Evolutionary conservation across 2,113 vertebrate species (phyloP), one percentile per base, ranked within the genome.

Genomic region (Thamnaconus septentrionalis): DNA sequence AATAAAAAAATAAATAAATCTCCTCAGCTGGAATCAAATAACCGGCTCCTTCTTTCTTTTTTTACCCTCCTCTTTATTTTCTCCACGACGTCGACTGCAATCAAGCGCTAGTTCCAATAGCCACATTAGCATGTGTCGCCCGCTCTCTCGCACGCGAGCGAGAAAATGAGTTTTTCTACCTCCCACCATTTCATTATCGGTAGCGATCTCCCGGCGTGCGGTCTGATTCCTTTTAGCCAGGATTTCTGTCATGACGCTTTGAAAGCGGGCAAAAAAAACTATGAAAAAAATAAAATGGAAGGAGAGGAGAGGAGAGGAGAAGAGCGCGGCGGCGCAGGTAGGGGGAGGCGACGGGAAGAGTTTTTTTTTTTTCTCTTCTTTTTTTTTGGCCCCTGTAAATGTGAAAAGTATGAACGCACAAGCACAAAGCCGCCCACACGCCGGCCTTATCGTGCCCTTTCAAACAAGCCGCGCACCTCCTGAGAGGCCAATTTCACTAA

Each of bases 161-260:
- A 80, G 84, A 86, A 88, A 89, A 88, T 90, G 54, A 86, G 76
- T 81, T 84, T 87, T 78, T 85, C 84, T 88, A 79, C 87, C 85
- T 87, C 85, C 86, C 79, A 85, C 87, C 82, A 84, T 84, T 87
- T 88, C 81, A 89, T 89, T 89, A 91, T 86, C 85, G 57, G 67
- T 76, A 31, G 73, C 54, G 59, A 90, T 91, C 90, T 89, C 85
- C 84, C 82, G 79, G 83, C 7, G 53, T 69, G 58, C 79, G 71
- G 64, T 76, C 86, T 87, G 84, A 82, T 86, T 91, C 76, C 79
- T 85, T 84, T 78, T 69, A 69, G 85, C 82, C 74, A 75, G 83
- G 74, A 71, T 55, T 75, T 66, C 68, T 56, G 68, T 80, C 57
- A 3, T 58, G 9, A 57, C 74, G 56, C 58, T 77, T 77, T 84